Evolutionary conservation across 2,113 vertebrate species (phyloP), one percentile per base, ranked within the genome.

Genomic region (Lagopus muta): DNA sequence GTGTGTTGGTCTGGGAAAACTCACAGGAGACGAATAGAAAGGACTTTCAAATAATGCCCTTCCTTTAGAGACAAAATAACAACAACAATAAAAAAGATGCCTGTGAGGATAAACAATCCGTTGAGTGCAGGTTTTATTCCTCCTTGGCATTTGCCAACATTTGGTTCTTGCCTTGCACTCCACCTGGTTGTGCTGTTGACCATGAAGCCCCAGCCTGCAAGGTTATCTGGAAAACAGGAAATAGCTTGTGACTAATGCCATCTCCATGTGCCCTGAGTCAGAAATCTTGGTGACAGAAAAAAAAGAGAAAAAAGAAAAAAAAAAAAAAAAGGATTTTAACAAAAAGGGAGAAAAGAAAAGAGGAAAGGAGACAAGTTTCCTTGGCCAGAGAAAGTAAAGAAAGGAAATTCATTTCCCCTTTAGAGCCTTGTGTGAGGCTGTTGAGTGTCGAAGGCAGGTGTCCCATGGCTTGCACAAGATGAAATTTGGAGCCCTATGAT

Each of bases 131-230:
- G 22, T 60, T 94, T 89, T 28, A 11, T 72, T 76, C 64, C 65
- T 84, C 27, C 47, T 52, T 74, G 32, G 83, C 57, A 40, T 45
- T 28, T 89, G 34, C 14, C 66, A 71, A 22, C 3, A 8, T 78
- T 93, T 24, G 17, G 43, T 38, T 71, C 80, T 79, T 61, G 28
- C 81, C 75, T 64, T 47, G 65, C 16, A 15, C 75, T 96, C 96
- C 95, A 94, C 91, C 90, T 95, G 93, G 93, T 81, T 97, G 94
- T 96, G 95, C 95, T 96, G 85, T 95, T 96, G 94, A 86, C 93
- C 71, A 2, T 40, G 40, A 81, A 96, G 95, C 79, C 70, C 90
- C 72, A 84, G 84, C 43, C 70, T 13, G 40, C 7, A 65, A 67
- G 60, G 58, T 92, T 95, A 86, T 79, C 86, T 85, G 90, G 69